Base-by-base conservation (phyloP, 1,140 invertebrate species). In the Drusus annulatus region DNA sequence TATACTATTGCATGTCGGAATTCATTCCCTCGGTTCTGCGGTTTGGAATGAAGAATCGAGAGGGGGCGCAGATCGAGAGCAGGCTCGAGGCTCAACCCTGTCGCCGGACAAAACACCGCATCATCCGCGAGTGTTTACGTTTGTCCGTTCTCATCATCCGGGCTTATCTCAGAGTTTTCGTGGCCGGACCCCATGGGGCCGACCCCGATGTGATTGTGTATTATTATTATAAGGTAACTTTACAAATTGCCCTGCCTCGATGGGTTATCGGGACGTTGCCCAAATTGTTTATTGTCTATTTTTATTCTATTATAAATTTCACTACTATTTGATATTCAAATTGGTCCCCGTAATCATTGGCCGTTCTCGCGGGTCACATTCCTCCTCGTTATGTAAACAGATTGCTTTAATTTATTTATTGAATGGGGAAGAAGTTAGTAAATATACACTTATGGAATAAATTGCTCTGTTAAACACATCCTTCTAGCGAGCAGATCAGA, bases 141-240 rank as follows among this genome's bases (percentile, higher is more conserved):
- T 80, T 80, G 81, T 83, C 79, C 58, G 79, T 83, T 83, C 81
- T 83, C 81, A 80, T 79, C 80, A 81, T 82, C 73, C 19, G 58
- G 19, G 58, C 25, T 23, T 21, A 60, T 71, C 58, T 56, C 16
- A 69, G 15, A 74, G 54, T 74, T 19, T 19, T 31, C 79, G 74
- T 23, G 58, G 31, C 31, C 25, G 54, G 51, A 82, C 81, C 81
- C 25, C 81, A 82, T 82, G 81, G 52, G 77, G 81, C 63, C 76
- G 62, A 31, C 13, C 51, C 31, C 65, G 21, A 52, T 50, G 65
- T 79, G 52, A 56, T 71, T 79, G 50, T 73, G 51, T 79, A 78
- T 78, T 78, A 77, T 81, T 81, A 81, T 81, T 82, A 78, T 50
- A 60, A 79, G 71, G 76, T 82, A 82, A 82, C 80, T 79, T 82